phyloP scores from a whole-genome alignment of 2,888 invertebrate species.

The Acleris laterana region DNA sequence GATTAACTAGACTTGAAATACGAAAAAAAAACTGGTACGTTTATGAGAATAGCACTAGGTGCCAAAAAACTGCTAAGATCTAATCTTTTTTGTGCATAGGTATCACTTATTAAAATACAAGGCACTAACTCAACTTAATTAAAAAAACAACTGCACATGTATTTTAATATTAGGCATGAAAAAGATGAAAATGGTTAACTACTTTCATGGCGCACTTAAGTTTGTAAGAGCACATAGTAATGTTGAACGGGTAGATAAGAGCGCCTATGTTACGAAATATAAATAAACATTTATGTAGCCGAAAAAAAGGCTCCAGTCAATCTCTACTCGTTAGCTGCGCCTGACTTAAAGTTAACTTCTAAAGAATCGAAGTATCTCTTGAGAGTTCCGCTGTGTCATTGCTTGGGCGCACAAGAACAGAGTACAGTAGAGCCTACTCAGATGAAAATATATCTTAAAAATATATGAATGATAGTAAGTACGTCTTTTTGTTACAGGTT shows the following conservation, averaged over 20 bases:
- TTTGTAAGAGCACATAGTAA: slow-evolving; percentile 7
- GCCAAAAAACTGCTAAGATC: too few species aligned
- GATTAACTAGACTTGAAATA: neutral
- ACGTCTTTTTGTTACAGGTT: too few species aligned
- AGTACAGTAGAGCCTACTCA: slow-evolving; percentile 45
- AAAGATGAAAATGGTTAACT: too few species aligned
- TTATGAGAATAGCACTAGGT: too few species aligned
- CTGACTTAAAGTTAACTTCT: slow-evolving; percentile 67
- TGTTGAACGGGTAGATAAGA: slow-evolving; percentile 15
- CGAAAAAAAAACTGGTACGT: neutral
- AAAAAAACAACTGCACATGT: too few species aligned
- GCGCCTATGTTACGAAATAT: slow-evolving; percentile 39
- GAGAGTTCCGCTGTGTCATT: slow-evolving; percentile 79
- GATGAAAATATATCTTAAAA: neutral
- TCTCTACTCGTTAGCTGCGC: slow-evolving; percentile 76
- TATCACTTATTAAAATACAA: too few species aligned
- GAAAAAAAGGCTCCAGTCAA: slow-evolving; percentile 68
- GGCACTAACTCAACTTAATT: too few species aligned
- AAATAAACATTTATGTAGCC: slow-evolving; percentile 62
- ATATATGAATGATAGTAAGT: too few species aligned
- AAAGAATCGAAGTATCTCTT: slow-evolving; percentile 81
- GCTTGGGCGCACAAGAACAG: slow-evolving; percentile 61
- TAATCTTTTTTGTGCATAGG: too few species aligned
- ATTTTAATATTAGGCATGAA: too few species aligned
- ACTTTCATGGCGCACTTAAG: neutral